Percentiles rank a stretch among this genome's conserved stretches.
These are phyloP conservation scores for Rhagophthalmus giganteus DNA, from an alignment of 2,888 invertebrate genomes.

Conservation along the genomic window DNA sequence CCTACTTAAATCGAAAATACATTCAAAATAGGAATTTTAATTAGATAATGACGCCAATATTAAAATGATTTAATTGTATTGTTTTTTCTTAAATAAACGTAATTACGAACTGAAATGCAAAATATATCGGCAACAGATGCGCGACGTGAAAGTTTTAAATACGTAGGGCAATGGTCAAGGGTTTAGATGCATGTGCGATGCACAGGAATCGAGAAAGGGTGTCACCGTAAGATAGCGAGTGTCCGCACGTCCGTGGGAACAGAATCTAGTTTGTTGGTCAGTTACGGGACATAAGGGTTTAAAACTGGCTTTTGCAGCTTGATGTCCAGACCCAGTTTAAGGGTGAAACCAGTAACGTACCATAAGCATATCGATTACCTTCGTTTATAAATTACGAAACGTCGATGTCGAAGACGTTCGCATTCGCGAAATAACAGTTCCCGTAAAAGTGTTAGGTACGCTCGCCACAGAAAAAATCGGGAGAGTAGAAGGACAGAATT, in stretches of 20 bases:
- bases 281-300: constrained; percentile 34
- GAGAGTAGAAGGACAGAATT: no score
- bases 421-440: no score
- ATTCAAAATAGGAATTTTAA: no score
- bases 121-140: no score
- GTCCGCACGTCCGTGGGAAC: constrained; percentile 41
- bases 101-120: not conserved
- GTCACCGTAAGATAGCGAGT: constrained; percentile 32
- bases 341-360: constrained; percentile 30
- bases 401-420: no score
- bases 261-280: constrained; percentile 44
- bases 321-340: constrained; percentile 26
- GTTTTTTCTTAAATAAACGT: not conserved
- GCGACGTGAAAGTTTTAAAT: no score
- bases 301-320: constrained; percentile 28
- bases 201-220: constrained; percentile 23
- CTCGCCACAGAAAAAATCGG: no score
- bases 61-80: not conserved
- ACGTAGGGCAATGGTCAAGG: constrained; percentile 19
- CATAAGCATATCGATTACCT: constrained; percentile 25
- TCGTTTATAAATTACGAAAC: no score
- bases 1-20: no score
- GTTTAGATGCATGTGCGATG: constrained; percentile 12
- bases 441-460: no score
- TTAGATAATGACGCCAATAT: not conserved